phyloP scores from a whole-genome alignment of 2,888 invertebrate genomes.

The Patella ulyssiponensis region DNA sequence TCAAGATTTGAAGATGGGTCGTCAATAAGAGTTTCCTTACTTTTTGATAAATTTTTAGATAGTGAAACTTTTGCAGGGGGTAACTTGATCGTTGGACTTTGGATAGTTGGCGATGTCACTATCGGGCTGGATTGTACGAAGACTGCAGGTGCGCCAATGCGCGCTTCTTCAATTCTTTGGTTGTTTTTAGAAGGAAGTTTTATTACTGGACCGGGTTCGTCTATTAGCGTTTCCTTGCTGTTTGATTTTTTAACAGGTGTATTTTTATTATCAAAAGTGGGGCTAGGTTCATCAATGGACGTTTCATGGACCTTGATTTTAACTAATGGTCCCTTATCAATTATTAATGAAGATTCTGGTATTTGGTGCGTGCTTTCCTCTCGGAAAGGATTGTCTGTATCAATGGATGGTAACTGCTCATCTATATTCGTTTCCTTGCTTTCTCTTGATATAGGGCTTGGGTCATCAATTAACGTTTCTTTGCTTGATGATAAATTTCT shows the following conservation, averaged over 20 bases:
- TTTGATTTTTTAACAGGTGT: not conserved
- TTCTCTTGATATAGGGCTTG: too few species aligned
- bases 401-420: not conserved
- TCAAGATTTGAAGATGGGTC: not conserved
- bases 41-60: not conserved
- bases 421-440: not conserved
- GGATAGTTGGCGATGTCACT: not conserved
- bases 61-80: not conserved
- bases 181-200: not conserved
- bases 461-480: too few species aligned
- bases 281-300: not conserved
- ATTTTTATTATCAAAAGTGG: not conserved
- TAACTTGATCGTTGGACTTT: not conserved
- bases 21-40: not conserved
- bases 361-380: not conserved
- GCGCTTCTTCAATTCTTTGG: conserved; percentile 1
- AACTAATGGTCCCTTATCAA: too few species aligned
- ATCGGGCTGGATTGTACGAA: not conserved
- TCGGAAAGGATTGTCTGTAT: not conserved
- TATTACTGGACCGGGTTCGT: conserved; percentile 22
- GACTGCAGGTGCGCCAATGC: not conserved
- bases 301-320: not conserved
- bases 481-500: too few species aligned
- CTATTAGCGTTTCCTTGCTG: conserved; percentile 29
- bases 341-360: not conserved